phyloP scores from a whole-genome alignment of 2,113 vertebrate genomes.

The Phoenicopterus ruber region DNA sequence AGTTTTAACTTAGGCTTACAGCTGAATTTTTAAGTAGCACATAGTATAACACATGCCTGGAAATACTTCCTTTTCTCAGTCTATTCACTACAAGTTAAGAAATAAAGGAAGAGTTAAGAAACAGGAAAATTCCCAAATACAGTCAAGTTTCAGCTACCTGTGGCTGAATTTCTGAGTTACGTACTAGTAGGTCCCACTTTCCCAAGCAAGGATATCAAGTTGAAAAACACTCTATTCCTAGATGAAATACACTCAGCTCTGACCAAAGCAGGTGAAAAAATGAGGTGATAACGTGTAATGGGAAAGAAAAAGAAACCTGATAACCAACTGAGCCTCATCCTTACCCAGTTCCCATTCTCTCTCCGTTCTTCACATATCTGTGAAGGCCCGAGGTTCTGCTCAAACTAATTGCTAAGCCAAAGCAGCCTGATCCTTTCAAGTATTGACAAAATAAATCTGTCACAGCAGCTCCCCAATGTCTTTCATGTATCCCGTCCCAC shows the following conservation, averaged over 20 bases:
- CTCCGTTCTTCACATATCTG: fast-evolving
- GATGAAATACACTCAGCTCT: not conserved
- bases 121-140: not conserved
- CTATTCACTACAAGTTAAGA: not conserved
- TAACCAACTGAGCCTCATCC: not conserved
- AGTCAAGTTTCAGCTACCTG: not conserved
- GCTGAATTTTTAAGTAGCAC: not conserved
- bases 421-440: not conserved
- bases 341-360: not conserved
- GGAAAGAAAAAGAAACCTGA: not conserved
- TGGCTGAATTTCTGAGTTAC: not conserved
- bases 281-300: not conserved
- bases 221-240: not conserved
- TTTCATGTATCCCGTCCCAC: not conserved
- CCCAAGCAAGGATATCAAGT: not conserved
- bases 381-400: not conserved
- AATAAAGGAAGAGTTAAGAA: not conserved
- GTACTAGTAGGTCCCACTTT: not conserved
- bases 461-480: not conserved
- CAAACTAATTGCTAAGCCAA: not conserved
- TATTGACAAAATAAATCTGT: not conserved
- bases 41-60: not conserved
- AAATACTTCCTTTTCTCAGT: not conserved
- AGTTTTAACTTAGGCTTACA: not conserved
- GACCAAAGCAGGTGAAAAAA: not conserved